Base-by-base conservation (phyloP, 2,888 invertebrate species). In the Anorthoa munda region DNA sequence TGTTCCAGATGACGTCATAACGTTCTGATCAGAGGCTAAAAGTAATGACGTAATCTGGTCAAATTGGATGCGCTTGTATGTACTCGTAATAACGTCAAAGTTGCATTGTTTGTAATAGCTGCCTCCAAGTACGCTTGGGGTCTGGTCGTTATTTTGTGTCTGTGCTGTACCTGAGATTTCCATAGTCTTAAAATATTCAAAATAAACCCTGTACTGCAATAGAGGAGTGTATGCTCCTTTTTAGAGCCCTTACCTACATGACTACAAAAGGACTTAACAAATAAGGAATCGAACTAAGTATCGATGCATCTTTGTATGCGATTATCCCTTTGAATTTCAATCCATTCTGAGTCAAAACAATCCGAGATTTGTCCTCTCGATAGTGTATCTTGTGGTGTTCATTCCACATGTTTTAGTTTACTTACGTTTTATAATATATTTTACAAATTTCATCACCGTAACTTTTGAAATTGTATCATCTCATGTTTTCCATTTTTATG, bases 61-160 rank as follows among this genome's bases (percentile, higher is more conserved):
- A 63, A 77, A 77, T 66, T 76, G 39, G 48, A 66, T 63, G 56
- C 56, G 18, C 18, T 63, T 66, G 26, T 55, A 60, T 5, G 39
- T 39, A 39, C 39, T 39, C 31, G 51, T 71, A 58, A n/a, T 63
- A 63, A 75, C 56, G 68, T 2, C 18, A 55, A 60, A 39, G 58
- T 70, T 46, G 77, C 70, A 65, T 64, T 76, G 64, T 75, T 69
- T 70, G 39, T 53, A 18, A 48, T 61, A 21, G 5, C 39, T n/a
- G n/a, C n/a, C n/a, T 45, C 15, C 15, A 18, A 46, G 45, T 45
- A 21, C 39, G 53, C 17, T 53, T 5, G 45, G 45, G 9, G 18
- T 50, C 50, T 66, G 55, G 9, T 46, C 48, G 66, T 55, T 46
- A 74, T 55, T 55, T 21, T 63, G 3, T 12, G 39, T 45, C n/a